Percentiles rank a stretch among this genome's conserved stretches.
phyloP scores from a whole-genome alignment of 1,140 invertebrate species.

The Diorhabda elongata region DNA sequence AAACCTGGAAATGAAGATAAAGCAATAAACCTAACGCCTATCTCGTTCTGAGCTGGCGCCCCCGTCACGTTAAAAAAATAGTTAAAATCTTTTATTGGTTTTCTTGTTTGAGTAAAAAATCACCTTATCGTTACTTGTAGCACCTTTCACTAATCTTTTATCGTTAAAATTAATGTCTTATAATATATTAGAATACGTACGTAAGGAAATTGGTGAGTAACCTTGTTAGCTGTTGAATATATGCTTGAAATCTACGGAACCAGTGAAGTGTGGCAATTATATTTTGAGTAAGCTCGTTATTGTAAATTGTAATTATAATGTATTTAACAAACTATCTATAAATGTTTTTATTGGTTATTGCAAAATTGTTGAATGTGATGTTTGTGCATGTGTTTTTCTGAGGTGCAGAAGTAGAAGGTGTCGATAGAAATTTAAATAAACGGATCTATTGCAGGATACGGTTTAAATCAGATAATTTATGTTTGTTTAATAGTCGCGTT shows the following conservation, averaged over 20 bases:
- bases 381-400: background rate
- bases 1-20: no score
- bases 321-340: background rate
- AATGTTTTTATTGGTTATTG: conserved; percentile 1
- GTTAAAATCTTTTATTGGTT: no score
- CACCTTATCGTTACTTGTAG: no score
- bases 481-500: background rate
- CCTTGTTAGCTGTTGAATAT: no score
- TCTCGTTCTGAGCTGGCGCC: no score
- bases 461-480: background rate
- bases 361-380: background rate
- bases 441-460: background rate
- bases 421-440: background rate
- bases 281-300: background rate
- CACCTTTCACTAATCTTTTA: no score
- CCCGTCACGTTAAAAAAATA: no score
- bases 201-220: no score
- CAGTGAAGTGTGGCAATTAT: background rate
- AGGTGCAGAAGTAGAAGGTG: background rate
- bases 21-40: no score
- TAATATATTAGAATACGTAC: no score
- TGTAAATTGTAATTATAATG: background rate
- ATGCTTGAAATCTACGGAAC: background rate
- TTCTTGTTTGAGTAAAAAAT: no score
- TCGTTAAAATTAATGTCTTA: no score